Conservation (phyloP, 2,888 invertebrate genomes). For the Limenitis camilla region DNA sequence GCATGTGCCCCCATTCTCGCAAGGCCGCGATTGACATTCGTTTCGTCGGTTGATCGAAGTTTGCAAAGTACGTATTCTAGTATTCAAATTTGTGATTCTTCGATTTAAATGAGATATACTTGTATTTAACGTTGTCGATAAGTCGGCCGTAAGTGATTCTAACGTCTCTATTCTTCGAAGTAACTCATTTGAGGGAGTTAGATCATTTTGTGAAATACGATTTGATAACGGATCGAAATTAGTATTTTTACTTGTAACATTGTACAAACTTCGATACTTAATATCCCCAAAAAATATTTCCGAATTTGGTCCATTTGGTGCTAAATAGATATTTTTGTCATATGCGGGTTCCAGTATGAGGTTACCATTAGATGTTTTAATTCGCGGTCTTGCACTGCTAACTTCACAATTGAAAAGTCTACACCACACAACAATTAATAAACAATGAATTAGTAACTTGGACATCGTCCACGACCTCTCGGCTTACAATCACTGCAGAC, state of each 20-base stretch:
- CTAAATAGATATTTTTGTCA: conserved; percentile 85
- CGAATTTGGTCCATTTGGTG: conserved; percentile 78
- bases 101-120: conserved; percentile 43
- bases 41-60: conserved; percentile 66
- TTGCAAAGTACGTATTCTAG: conserved; percentile 60
- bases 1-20: conserved; percentile 89
- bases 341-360: conserved; percentile 84
- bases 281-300: conserved; percentile 80
- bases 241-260: conserved; percentile 37
- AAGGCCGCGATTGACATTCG: conserved; percentile 83
- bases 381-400: conserved; percentile 74
- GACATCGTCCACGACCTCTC: conserved; percentile 41
- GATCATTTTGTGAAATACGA: conserved; percentile 26
- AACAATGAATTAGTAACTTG: conserved; percentile 31
- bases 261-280: conserved; percentile 70
- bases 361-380: conserved; percentile 81
- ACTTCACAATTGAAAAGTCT: conserved; percentile 61
- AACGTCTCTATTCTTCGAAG: conserved; percentile 42
- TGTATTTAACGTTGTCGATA: conserved; percentile 29
- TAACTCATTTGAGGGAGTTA: conserved; percentile 33
- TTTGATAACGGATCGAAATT: conserved; percentile 12
- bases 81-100: conserved; percentile 42
- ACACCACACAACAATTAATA: conserved; percentile 36
- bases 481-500: conserved; percentile 4
- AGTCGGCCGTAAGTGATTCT: conserved; percentile 34